These are phyloP conservation scores for Osmerus eperlanus DNA, from an alignment of 2,113 vertebrate genomes.

Conservation along the genomic window DNA sequence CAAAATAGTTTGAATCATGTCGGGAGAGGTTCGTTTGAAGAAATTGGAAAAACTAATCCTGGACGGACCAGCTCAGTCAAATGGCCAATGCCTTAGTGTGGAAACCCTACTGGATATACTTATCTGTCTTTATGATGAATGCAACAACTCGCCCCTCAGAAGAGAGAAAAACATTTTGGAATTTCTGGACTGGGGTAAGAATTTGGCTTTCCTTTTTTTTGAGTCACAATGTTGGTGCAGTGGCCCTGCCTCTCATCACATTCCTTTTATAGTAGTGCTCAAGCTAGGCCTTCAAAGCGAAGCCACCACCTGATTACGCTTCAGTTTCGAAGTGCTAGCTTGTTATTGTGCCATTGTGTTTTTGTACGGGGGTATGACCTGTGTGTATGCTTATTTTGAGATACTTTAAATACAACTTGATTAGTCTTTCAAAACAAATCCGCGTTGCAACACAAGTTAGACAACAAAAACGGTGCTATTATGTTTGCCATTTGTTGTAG, in stretches of 20 bases:
- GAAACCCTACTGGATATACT: slow-evolving; percentile 96
- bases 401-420: slow-evolving; percentile 1
- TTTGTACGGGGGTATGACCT: slow-evolving; percentile 9
- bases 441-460: neutral
- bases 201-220: slow-evolving; percentile 30
- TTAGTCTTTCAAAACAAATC: neutral
- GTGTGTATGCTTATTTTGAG: slow-evolving; percentile 13
- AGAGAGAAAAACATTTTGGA: slow-evolving; percentile 96
- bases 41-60: slow-evolving; percentile 95
- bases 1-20: slow-evolving; percentile 74
- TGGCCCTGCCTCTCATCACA: slow-evolving; percentile 63
- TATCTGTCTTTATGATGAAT: slow-evolving; percentile 97
- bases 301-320: neutral
- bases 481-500: slow-evolving; percentile 3
- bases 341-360: slow-evolving; percentile 28
- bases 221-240: slow-evolving; percentile 55
- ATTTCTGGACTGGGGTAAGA: slow-evolving; percentile 97
- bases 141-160: slow-evolving; percentile 91
- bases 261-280: slow-evolving; percentile 68
- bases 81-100: slow-evolving; percentile 89
- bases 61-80: slow-evolving; percentile 88
- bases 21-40: slow-evolving; percentile 97
- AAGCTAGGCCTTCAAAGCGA: slow-evolving; percentile 37
- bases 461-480: neutral
- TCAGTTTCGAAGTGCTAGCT: neutral